Conservation (phyloP, 2,113 vertebrate genomes). For the Atherinomorus stipes region DNA sequence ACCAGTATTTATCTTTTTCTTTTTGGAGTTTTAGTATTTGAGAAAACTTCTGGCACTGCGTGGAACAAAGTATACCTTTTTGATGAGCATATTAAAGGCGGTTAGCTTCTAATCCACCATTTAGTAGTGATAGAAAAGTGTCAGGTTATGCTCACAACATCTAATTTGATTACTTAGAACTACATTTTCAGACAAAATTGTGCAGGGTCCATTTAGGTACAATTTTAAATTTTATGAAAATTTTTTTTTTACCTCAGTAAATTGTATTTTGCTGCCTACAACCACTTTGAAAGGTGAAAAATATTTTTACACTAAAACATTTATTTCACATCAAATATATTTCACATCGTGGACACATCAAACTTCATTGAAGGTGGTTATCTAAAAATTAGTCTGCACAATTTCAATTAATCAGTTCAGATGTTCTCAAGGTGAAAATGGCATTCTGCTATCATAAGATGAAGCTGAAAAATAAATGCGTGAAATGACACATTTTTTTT, state of each 20-base stretch:
- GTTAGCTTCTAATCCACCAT: background rate
- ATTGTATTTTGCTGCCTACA: too few relatives aligned
- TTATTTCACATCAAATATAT: too few relatives aligned
- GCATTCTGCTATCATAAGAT: conserved; percentile 33
- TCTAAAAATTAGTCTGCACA: too few relatives aligned
- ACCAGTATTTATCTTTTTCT: background rate
- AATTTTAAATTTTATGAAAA: too few relatives aligned
- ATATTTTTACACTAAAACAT: too few relatives aligned
- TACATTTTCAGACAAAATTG: background rate
- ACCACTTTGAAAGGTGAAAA: too few relatives aligned
- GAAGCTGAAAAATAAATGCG: conserved; percentile 34
- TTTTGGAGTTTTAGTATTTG: background rate
- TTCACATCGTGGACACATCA: too few relatives aligned
- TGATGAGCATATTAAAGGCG: background rate
- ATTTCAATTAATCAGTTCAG: background rate
- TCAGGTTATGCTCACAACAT: background rate
- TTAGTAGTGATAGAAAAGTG: background rate
- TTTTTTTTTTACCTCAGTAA: too few relatives aligned
- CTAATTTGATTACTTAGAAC: background rate
- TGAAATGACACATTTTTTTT: conserved; percentile 65
- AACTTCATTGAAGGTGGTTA: too few relatives aligned
- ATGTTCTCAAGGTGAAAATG: conserved; percentile 41
- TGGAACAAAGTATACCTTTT: background rate
- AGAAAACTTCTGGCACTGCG: background rate
- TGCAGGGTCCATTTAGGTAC: too few relatives aligned